Percentiles rank a stretch among this genome's conserved stretches.
Conservation (phyloP, 2,888 invertebrate genomes). For the Sarcophaga variegata region DNA sequence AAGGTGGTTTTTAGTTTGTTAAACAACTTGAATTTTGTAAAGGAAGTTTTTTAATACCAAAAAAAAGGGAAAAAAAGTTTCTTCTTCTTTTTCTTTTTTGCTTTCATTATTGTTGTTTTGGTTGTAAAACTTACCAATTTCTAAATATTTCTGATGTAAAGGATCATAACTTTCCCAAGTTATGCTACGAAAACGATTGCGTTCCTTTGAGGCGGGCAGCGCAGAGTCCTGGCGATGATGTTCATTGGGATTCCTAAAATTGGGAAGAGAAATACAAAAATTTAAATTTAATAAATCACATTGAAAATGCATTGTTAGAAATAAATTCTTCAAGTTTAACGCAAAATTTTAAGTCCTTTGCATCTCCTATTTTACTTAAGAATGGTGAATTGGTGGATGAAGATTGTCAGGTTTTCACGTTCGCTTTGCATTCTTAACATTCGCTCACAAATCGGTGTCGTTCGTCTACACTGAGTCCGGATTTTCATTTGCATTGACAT, state of each 20-base stretch:
- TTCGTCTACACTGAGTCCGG: too few relatives aligned
- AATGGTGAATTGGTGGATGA: too few relatives aligned
- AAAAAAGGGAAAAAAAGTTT: neutral
- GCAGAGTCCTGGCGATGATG: constrained; percentile 89
- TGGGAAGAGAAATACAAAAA: constrained; percentile 16
- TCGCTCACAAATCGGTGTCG: too few relatives aligned
- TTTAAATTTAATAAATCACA: neutral
- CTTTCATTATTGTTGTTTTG: neutral
- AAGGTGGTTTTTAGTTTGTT: neutral
- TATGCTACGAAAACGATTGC: constrained; percentile 91
- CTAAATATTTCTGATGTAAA: constrained; percentile 95
- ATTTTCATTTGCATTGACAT: too few relatives aligned
- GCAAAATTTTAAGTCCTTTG: too few relatives aligned
- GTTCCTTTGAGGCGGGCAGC: constrained; percentile 90
- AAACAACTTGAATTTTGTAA: too few relatives aligned
- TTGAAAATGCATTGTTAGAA: too few relatives aligned
- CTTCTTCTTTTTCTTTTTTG: neutral
- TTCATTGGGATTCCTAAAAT: constrained; percentile 90
- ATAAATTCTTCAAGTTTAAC: too few relatives aligned
- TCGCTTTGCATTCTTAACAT: too few relatives aligned
- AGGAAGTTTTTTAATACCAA: neutral
- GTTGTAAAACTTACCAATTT: constrained; percentile 87
- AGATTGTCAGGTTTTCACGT: too few relatives aligned
- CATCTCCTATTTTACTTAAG: too few relatives aligned
- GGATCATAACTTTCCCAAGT: constrained; percentile 97